Percentiles rank a stretch among this genome's conserved stretches.
These are phyloP conservation scores for Apamea monoglypha DNA, from an alignment of 2,888 invertebrate genomes.

Conservation along the genomic window DNA sequence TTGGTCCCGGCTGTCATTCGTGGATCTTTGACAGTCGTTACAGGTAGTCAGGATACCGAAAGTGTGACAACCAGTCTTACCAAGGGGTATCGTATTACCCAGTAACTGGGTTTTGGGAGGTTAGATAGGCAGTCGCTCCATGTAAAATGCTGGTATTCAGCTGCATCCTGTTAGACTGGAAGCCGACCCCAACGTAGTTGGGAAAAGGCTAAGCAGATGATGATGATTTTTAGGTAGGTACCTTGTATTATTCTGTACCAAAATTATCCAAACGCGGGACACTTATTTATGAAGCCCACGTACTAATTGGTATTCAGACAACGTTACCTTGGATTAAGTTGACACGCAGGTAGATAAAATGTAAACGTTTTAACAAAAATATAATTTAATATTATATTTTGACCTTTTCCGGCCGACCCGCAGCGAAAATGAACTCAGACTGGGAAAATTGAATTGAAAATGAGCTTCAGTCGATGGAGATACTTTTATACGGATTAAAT, in stretches of 20 bases:
- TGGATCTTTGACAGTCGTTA: too few species aligned
- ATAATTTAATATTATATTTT: conserved; percentile 22
- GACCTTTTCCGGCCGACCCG: conserved; percentile 3
- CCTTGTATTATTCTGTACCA: conserved; percentile 8
- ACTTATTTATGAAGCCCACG: conserved; percentile 50
- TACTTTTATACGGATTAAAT: background rate
- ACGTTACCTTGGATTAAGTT: conserved; percentile 37
- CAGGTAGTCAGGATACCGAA: too few species aligned
- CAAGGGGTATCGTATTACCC: too few species aligned
- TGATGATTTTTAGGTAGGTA: background rate
- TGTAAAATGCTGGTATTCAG: too few species aligned
- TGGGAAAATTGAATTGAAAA: background rate
- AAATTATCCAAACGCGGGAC: conserved; percentile 10
- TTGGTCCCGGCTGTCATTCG: too few species aligned
- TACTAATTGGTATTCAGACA: conserved; percentile 51
- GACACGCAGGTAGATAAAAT: conserved; percentile 40
- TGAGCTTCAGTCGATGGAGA: background rate
- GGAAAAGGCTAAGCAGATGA: too few species aligned
- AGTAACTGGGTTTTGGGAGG: too few species aligned
- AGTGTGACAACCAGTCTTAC: too few species aligned
- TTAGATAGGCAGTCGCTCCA: too few species aligned
- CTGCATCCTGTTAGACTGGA: too few species aligned
- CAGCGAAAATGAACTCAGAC: background rate
- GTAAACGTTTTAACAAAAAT: conserved; percentile 34
- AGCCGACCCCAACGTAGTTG: too few species aligned